Evolutionary conservation across 2,113 vertebrate genomes (phyloP), one percentile per base, ranked within the genome.

Genomic region (Xiphorhynchus elegans): DNA sequence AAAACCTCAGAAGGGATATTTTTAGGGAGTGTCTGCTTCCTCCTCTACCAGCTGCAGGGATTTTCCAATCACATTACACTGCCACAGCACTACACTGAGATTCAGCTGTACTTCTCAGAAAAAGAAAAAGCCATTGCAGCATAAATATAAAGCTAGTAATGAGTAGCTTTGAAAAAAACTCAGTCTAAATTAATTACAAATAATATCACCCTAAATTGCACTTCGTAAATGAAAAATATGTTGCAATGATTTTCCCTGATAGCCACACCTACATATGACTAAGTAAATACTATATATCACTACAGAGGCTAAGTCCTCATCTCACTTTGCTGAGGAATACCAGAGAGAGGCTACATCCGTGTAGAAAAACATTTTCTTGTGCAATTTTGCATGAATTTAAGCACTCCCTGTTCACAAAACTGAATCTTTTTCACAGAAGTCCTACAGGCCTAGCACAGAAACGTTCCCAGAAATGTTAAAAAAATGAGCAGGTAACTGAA

Each of bases 1-100:
- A 84, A 95, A 93, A 78, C 28, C 77, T 68, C 83, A 86, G 67
- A 94, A 78, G 86, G 85, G 69, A 95, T 80, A 88, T 95, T 92
- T 63, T 92, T 58, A 75, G 85, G 95, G 93, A 95, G 83, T 84
- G 88, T 64, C 80, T 1, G 2, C 76, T 92, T 72, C 73, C 76
- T 72, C n/a, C 75, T 88, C 56, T 92, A 59, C 72, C 79, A 93
- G 79, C 67, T 88, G 79, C 68, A 69, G 84, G 64, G 92, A 78
- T 89, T 95, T 96, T 93, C 86, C 90, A 78, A 33, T 75, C 83
- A 52, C 64, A 78, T 81, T 35, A n/a, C 31, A 1, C 37, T 72
- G 55, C 88, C 73, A 49, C 1, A 68, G 90, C 66, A 64, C 55
- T 56, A 13, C 4, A 6, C 35, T 21, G 25, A 50, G 20, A 26